A percentile compares a stretch with the other conserved stretches of the same genome.
Conservation (phyloP, 2,113 vertebrate species). For the Chinchilla lanigera region DNA sequence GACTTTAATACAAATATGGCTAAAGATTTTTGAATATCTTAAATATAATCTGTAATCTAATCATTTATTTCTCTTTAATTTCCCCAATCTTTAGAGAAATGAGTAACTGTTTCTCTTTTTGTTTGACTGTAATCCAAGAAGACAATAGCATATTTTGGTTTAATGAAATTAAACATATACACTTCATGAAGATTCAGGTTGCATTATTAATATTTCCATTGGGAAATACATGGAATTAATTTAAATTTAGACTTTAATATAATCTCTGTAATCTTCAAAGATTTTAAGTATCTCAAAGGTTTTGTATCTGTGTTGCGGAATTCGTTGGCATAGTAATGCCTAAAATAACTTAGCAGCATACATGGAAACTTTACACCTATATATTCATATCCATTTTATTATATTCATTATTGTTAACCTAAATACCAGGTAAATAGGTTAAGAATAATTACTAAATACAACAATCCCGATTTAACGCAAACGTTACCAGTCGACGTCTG, state of each 20-base stretch:
- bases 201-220: constrained; percentile 25
- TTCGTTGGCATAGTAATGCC: constrained; percentile 43
- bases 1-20: constrained; percentile 11
- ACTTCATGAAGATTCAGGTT: constrained; percentile 31
- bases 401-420: constrained; percentile 80
- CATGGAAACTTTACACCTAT: not conserved
- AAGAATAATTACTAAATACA: constrained; percentile 77
- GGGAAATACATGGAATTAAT: not conserved
- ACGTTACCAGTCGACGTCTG: constrained; percentile 82
- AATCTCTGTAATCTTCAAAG: constrained; percentile 36
- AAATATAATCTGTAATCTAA: constrained; percentile 1
- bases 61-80: constrained; percentile 4
- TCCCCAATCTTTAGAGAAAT: not conserved
- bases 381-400: constrained; percentile 27
- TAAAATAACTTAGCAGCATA: constrained; percentile 42
- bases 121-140: constrained; percentile 20
- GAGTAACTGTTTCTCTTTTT: not conserved
- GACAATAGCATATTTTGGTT: constrained; percentile 12
- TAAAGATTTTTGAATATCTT: not conserved
- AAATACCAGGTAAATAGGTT: constrained; percentile 79
- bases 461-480: constrained; percentile 67
- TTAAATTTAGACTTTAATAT: constrained; percentile 17
- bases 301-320: constrained; percentile 77
- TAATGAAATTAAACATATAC: constrained; percentile 27
- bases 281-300: constrained; percentile 17